These are phyloP conservation scores for Lasius platythorax DNA, from an alignment of 2,888 invertebrate species.

Conservation along the genomic window DNA sequence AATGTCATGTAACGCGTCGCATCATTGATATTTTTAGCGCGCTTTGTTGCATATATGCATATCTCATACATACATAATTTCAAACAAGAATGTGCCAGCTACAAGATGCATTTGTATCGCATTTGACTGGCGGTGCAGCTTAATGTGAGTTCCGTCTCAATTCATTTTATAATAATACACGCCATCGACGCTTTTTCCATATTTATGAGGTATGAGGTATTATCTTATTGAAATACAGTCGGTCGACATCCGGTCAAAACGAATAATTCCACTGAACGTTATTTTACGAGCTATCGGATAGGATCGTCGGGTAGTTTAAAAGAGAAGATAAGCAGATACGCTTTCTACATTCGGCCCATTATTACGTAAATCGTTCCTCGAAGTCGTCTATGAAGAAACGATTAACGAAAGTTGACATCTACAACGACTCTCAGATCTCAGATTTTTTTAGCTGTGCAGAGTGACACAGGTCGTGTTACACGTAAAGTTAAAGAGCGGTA, in stretches of 20 bases:
- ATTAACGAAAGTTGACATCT: not conserved
- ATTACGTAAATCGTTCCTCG: not conserved
- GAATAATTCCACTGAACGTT: not conserved
- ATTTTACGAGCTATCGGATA: not conserved
- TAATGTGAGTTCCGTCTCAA: not conserved
- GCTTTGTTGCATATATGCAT: not conserved
- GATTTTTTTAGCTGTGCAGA: not conserved
- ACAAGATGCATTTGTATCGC: not conserved
- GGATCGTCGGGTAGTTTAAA: not conserved
- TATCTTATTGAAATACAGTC: no score
- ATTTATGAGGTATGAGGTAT: no score
- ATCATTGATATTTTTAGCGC: not conserved
- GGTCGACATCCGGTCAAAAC: not conserved
- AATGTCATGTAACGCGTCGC: not conserved
- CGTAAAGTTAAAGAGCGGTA: not conserved
- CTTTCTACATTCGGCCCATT: no score
- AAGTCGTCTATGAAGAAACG: not conserved
- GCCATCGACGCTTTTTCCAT: no score
- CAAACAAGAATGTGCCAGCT: not conserved
- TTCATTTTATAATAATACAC: not conserved
- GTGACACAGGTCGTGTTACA: not conserved
- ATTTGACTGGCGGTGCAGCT: no score
- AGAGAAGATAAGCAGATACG: not conserved
- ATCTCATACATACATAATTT: not conserved
- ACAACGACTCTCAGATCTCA: not conserved